phyloP scores from a whole-genome alignment of 2,797 vertebrate species.

The Eidolon dupreanum region DNA sequence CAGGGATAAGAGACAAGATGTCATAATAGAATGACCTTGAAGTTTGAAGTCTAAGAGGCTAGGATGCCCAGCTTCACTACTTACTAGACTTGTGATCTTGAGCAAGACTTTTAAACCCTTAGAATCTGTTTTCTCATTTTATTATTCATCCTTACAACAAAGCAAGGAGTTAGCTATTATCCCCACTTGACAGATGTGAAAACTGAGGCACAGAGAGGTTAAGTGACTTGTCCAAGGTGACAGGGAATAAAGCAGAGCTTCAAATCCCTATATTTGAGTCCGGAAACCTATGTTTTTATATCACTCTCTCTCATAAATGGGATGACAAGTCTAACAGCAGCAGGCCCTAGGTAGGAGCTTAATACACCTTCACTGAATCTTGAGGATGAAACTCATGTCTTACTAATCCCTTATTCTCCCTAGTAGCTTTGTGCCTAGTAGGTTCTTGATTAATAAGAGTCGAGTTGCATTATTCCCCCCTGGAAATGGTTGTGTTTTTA shows the following conservation, averaged over 20 bases:
- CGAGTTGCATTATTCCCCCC: background rate
- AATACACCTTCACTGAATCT: background rate
- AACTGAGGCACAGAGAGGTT: slow-evolving; percentile 15
- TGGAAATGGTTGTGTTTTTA: slow-evolving; percentile 70
- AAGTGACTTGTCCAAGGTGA: background rate
- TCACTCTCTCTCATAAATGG: background rate
- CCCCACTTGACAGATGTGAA: slow-evolving; percentile 4
- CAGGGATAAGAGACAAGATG: background rate
- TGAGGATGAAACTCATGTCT: background rate
- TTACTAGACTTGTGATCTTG: background rate
- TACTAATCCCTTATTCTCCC: background rate
- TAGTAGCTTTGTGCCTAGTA: background rate
- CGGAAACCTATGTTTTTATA: background rate
- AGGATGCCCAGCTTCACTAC: background rate
- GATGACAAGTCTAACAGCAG: background rate
- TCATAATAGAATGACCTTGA: background rate
- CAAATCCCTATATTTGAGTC: background rate
- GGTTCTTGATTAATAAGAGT: slow-evolving; percentile 49
- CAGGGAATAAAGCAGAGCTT: background rate
- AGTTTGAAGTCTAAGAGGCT: background rate
- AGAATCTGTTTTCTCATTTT: background rate
- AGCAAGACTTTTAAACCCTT: background rate
- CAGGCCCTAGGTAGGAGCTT: background rate
- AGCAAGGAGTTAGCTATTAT: background rate
- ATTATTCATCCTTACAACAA: background rate